Conservation (phyloP, 1,140 invertebrate genomes). For the Diuraphis noxia region DNA sequence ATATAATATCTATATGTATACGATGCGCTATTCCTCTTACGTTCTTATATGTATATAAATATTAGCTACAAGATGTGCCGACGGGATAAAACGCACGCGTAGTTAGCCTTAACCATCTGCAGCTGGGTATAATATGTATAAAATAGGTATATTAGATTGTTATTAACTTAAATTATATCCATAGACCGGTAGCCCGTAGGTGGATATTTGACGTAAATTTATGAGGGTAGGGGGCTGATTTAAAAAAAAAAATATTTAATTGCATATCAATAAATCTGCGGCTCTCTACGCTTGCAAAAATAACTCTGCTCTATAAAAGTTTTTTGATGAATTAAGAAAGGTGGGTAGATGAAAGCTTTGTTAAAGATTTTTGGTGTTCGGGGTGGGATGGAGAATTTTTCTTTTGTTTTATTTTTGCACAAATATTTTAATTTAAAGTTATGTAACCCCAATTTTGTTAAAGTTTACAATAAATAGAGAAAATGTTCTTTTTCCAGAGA, state of each 20-base stretch:
- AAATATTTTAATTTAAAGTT: too few species aligned
- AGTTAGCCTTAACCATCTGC: not conserved
- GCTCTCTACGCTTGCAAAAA: not conserved
- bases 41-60: not conserved
- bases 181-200: not conserved
- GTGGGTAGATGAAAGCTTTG: not conserved
- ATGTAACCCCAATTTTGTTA: not conserved
- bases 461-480: not conserved
- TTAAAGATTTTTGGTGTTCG: not conserved
- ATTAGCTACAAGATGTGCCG: not conserved
- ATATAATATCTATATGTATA: not conserved
- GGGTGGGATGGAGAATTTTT: too few species aligned
- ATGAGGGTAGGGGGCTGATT: not conserved
- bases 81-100: not conserved
- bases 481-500: not conserved
- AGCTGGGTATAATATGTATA: not conserved
- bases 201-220: not conserved
- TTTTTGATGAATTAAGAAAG: not conserved
- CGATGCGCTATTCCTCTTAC: not conserved
- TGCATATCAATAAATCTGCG: not conserved
- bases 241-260: not conserved
- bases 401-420: too few species aligned
- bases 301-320: too few species aligned
- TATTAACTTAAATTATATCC: not conserved
- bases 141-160: not conserved